Percentiles rank a stretch among this genome's conserved stretches.
These are phyloP conservation scores for Limnephilus lunatus DNA, from an alignment of 2,888 invertebrate genomes.

Conservation along the genomic window DNA sequence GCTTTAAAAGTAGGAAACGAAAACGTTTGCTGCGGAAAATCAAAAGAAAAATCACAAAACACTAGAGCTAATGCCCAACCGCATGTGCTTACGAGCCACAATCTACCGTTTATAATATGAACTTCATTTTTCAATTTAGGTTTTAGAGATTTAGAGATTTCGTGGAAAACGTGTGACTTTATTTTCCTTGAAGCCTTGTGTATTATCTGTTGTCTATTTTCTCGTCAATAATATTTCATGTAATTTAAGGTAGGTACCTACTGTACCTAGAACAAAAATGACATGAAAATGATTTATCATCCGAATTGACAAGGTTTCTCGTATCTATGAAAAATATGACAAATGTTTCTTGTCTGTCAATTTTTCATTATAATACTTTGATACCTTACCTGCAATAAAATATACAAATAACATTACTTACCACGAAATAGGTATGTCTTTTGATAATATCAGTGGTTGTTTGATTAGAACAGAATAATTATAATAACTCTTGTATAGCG, in stretches of 20 bases:
- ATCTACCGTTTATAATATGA: not conserved
- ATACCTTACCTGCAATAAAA: not conserved
- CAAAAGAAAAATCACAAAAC: not conserved
- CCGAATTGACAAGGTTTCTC: not conserved
- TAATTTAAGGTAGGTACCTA: not conserved
- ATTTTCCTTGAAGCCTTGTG: no score
- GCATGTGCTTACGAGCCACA: not conserved
- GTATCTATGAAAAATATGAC: not conserved
- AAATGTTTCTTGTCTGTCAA: not conserved
- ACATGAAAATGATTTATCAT: not conserved
- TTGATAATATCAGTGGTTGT: not conserved
- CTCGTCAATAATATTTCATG: not conserved
- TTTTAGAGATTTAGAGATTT: no score
- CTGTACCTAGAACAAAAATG: not conserved
- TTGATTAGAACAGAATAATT: not conserved
- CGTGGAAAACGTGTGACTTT: no score
- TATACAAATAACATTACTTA: not conserved
- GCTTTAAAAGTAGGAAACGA: not conserved
- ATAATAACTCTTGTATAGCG: no score
- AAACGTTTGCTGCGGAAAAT: not conserved
- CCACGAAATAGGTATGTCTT: not conserved
- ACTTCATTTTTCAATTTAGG: not conserved
- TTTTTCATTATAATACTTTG: not conserved
- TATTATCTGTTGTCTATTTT: not conserved
- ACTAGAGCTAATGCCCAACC: not conserved